Evolutionary conservation across 2,888 invertebrate species (phyloP), one percentile per base, ranked within the genome.

Genomic region (Gandaritis pyraliata): DNA sequence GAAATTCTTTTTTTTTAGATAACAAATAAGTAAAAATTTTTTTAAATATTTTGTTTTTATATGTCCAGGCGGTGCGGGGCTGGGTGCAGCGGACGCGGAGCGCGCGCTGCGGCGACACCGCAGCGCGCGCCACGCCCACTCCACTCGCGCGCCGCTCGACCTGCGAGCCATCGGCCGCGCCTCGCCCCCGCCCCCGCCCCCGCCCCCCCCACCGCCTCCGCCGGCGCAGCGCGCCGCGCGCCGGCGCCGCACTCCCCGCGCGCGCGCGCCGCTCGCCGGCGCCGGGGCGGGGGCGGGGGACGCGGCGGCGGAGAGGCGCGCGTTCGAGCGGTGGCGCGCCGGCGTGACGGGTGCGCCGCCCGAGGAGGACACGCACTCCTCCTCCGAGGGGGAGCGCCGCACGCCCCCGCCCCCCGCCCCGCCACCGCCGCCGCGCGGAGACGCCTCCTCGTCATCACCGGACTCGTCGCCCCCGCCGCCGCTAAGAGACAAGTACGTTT

Each of bases 41-140:
- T n/a, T n/a, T n/a, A n/a, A n/a, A n/a, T n/a, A n/a, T n/a, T 23
- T 23, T 3, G 23, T 23, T 23, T 3, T 23, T 23, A 6, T 23
- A 6, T 16, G 51, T 7, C 59, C 87, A 95, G 64, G 95, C 94
- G 53, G 88, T 90, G 61, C 69, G 29, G 84, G 81, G 69, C 77
- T 84, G 15, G 83, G 77, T 49, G 82, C 83, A 65, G 82, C 78
- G 29, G 75, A 83, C 68, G 76, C 82, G 15, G 78, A 74, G 78
- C 74, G 67, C 73, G 80, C 66, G 74, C 78, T 68, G 74, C 77
- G 64, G 65, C 69, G 78, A 76, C 65, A 68, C 58, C 71, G 72
- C 67, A 62, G 63, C 49, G 66, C 70, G 56, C 74, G 68, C 33
- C 65, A 12, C 61, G 61, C 70, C 29, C 36, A 10, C 64, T 8